Evolutionary conservation across 1,140 invertebrate species (phyloP).

Genomic region (Coenobita brevimanus): DNA sequence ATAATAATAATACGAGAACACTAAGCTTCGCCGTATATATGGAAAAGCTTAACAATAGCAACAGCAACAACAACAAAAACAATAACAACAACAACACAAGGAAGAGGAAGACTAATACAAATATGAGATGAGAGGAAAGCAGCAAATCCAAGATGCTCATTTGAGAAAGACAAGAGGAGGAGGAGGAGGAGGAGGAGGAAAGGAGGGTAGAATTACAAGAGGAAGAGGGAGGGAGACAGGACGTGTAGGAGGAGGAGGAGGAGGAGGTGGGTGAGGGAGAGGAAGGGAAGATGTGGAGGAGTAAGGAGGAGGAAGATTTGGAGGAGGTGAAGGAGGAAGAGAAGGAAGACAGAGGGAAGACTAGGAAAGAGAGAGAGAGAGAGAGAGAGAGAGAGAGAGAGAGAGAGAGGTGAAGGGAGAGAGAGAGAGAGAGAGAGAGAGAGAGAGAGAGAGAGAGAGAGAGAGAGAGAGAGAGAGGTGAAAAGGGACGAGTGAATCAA

Average conservation of each 20-base stretch:
- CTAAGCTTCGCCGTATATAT: no score
- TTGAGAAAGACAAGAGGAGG: no score
- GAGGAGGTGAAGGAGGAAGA: no score
- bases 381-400: constrained; percentile 12
- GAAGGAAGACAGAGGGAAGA: background rate
- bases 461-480: constrained; percentile 7
- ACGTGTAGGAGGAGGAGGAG: background rate
- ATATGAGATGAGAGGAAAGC: no score
- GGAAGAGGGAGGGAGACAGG: constrained; percentile 10
- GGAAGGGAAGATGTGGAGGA: background rate
- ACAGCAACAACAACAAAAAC: no score
- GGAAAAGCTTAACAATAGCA: no score
- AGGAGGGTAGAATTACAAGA: background rate
- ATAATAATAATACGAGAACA: no score
- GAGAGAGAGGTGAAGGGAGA: background rate
- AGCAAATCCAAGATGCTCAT: no score
- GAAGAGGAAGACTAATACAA: no score
- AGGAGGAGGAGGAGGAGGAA: constrained; percentile 21
- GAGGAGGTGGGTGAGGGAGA: constrained; percentile 9
- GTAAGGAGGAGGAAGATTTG: constrained; percentile 5
- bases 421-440: background rate
- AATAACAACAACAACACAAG: no score
- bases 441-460: background rate
- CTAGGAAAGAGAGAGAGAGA: background rate
- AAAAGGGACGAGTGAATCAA: background rate